Percentiles rank a stretch among this genome's conserved stretches.
phyloP scores from a whole-genome alignment of 1,140 invertebrate genomes.

The Cyrtorhinus lividipennis region DNA sequence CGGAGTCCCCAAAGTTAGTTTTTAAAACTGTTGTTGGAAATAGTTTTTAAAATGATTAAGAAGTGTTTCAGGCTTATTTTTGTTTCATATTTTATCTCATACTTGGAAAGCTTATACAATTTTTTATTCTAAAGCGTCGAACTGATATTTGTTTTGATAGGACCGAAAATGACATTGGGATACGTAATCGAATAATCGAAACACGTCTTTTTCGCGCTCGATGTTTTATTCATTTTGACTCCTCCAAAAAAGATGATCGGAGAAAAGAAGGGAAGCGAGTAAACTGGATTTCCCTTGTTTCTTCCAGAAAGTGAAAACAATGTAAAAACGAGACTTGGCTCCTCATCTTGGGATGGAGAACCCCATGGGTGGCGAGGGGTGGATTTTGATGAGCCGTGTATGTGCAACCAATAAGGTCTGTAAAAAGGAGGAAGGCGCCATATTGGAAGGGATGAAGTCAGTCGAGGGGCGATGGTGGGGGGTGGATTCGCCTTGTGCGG shows the following conservation, averaged over 20 bases:
- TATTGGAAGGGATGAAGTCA: slow-evolving; percentile 16
- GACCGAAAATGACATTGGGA: too few relatives aligned
- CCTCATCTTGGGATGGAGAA: not conserved
- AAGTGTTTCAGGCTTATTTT: too few relatives aligned
- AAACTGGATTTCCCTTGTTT: not conserved
- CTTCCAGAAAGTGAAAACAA: not conserved
- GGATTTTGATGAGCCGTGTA: slow-evolving; percentile 21
- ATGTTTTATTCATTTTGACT: slow-evolving; percentile 6
- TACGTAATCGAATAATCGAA: too few relatives aligned
- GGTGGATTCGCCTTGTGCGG: slow-evolving; percentile 7
- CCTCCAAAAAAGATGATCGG: slow-evolving; percentile 9
- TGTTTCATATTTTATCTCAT: too few relatives aligned
- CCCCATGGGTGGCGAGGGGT: not conserved
- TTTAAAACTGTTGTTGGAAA: too few relatives aligned
- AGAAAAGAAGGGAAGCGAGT: not conserved
- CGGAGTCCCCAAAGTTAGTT: too few relatives aligned
- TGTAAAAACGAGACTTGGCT: not conserved
- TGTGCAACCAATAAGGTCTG: slow-evolving; percentile 22
- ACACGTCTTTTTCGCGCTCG: too few relatives aligned
- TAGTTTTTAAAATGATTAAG: too few relatives aligned
- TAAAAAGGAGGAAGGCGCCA: slow-evolving; percentile 12
- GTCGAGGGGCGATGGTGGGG: slow-evolving; percentile 11
- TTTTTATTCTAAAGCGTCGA: too few relatives aligned
- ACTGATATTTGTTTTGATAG: too few relatives aligned
- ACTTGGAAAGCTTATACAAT: too few relatives aligned